Evolutionary conservation across 2,888 invertebrate genomes (phyloP).

Genomic region (Marronus borbonicus): DNA sequence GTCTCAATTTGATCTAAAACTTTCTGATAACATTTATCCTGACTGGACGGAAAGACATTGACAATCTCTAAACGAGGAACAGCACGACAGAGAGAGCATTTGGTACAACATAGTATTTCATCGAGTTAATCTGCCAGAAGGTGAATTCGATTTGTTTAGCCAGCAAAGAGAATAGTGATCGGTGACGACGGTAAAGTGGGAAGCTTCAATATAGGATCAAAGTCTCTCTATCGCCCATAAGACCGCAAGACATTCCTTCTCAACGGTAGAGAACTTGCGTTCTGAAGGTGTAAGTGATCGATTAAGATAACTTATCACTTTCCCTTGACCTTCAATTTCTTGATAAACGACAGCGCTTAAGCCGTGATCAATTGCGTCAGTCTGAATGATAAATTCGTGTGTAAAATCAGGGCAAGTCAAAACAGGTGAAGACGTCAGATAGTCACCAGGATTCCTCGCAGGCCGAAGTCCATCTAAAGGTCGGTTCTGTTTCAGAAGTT

Average conservation of each 20-base stretch:
- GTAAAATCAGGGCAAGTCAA: not conserved
- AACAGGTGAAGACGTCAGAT: too few species aligned
- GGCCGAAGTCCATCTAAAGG: too few species aligned
- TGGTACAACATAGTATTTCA: too few species aligned
- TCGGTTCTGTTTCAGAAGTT: too few species aligned
- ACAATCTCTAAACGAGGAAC: too few species aligned
- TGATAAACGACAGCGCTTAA: not conserved
- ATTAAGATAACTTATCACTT: not conserved
- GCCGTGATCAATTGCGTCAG: not conserved
- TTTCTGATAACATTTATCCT: too few species aligned
- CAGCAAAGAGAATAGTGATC: conserved; percentile 37
- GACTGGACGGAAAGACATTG: too few species aligned
- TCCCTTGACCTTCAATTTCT: not conserved
- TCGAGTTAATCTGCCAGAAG: not conserved
- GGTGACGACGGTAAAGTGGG: conserved; percentile 27
- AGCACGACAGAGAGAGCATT: too few species aligned
- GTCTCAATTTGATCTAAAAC: too few species aligned
- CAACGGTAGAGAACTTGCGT: not conserved
- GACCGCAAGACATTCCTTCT: conserved; percentile 20
- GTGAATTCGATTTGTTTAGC: conserved; percentile 28
- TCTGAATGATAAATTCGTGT: not conserved
- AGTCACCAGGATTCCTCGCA: too few species aligned
- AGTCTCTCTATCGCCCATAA: conserved; percentile 24
- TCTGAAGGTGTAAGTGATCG: not conserved
- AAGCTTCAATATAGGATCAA: conserved; percentile 23